Evolutionary conservation across 2,113 vertebrate genomes (phyloP), one percentile per base, ranked within the genome.

Genomic region (Dasyprocta punctata): DNA sequence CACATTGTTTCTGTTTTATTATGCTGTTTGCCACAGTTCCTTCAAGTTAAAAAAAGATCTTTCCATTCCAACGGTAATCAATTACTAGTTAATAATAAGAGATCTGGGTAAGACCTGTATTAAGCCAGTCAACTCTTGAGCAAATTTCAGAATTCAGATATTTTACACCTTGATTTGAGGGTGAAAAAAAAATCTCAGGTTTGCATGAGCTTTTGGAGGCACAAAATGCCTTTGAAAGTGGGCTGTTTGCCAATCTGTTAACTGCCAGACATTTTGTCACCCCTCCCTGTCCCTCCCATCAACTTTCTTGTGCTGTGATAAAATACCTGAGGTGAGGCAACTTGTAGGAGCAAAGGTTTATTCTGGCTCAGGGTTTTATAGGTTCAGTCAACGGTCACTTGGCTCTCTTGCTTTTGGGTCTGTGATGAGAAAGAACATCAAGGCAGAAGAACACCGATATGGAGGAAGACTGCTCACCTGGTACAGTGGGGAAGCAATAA

Each of bases 41-140:
- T 77, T 49, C 14, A 60, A 88, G 47, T 22, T 58, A 63, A 16
- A n/a, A n/a, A n/a, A n/a, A 67, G 77, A 20, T 44, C 60, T 77
- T 44, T 58, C 22, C 67, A 7, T 52, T 97, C 78, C 81, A 78
- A 90, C 85, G 86, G 12, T 86, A 83, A 89, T 92, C 65, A 63
- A 73, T 94, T 61, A 92, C 94, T 73, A 83, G 54, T 84, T 87
- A 94, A 93, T 4, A 91, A 44, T 89, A 85, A 93, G 71, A 14
- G 60, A 93, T 47, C 80, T 38, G 73, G 91, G 5, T 38, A 44
- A 47, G 38, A 52, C 89, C 52, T 30, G 47, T 22, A 56, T 61
- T 83, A 65, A 92, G 52, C 67, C 84, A 86, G 85, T 44, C 85
- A 93, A 38, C 61, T 81, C 75, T 56, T 30, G 8, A 56, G 81